Percentiles rank a stretch among this genome's conserved stretches.
Evolutionary conservation across 2,797 vertebrate genomes (phyloP).

Genomic region (Gymnothorax javanicus): DNA sequence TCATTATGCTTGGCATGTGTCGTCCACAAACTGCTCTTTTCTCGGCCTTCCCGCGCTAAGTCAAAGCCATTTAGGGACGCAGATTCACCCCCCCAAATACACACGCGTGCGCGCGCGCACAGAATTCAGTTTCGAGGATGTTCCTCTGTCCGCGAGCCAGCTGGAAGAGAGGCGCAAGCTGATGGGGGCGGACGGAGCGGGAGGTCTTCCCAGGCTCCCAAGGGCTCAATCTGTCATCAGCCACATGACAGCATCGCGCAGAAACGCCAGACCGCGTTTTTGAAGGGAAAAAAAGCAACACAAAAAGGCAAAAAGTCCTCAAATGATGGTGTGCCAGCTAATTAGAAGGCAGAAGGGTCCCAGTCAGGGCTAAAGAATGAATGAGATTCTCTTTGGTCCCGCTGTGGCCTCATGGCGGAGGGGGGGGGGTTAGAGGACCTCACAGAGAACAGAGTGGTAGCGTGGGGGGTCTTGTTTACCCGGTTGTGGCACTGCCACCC

Average conservation of each 20-base stretch:
- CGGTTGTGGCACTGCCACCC: slow-evolving; percentile 41
- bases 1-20: slow-evolving; percentile 46
- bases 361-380: slow-evolving; percentile 7
- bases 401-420: not conserved
- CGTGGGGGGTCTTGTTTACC: slow-evolving; percentile 23
- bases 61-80: slow-evolving; percentile 50
- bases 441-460: slow-evolving; percentile 57
- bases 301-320: not conserved
- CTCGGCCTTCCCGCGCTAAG: slow-evolving; percentile 46
- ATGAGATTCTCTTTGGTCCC: not conserved
- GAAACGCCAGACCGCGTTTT: slow-evolving; percentile 6
- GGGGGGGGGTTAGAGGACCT: slow-evolving; percentile 43
- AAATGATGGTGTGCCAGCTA: slow-evolving; percentile 18
- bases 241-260: slow-evolving; percentile 8
- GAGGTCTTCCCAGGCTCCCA: not conserved
- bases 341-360: not conserved
- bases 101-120: slow-evolving; percentile 27
- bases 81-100: slow-evolving; percentile 38
- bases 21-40: slow-evolving; percentile 43
- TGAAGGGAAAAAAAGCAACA: slow-evolving; percentile 15
- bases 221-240: slow-evolving; percentile 19
- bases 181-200: not conserved
- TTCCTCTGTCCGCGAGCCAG: slow-evolving; percentile 38
- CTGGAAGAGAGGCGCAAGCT: slow-evolving; percentile 37
- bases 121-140: slow-evolving; percentile 34